These are phyloP conservation scores for Lutjanus campechanus DNA, from an alignment of 2,797 vertebrate species.

Conservation along the genomic window DNA sequence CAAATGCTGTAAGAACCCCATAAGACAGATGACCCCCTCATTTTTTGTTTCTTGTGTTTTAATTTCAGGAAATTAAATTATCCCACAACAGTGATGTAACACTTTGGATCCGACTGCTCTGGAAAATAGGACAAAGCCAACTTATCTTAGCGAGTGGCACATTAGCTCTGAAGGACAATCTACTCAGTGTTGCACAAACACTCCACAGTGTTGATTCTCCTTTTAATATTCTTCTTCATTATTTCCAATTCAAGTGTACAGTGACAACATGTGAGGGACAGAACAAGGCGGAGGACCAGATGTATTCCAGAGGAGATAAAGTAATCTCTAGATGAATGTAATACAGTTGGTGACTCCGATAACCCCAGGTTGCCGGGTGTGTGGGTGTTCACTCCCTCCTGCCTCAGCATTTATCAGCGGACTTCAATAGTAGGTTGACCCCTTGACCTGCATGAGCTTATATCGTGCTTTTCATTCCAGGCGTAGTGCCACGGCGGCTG, in stretches of 20 bases:
- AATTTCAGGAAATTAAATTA: slow-evolving; percentile 43
- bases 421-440: slow-evolving; percentile 64
- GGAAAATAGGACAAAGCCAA: slow-evolving; percentile 51
- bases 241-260: slow-evolving; percentile 20
- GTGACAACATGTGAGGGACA: slow-evolving; percentile 23
- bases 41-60: slow-evolving; percentile 45
- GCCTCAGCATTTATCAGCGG: slow-evolving; percentile 73
- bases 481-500: slow-evolving; percentile 46
- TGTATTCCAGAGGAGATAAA: slow-evolving; percentile 64
- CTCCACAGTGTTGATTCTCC: slow-evolving; percentile 17
- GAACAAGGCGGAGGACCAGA: slow-evolving; percentile 27
- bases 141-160: slow-evolving; percentile 19
- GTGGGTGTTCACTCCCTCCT: slow-evolving; percentile 49
- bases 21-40: slow-evolving; percentile 51
- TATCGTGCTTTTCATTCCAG: slow-evolving; percentile 66
- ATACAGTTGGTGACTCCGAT: slow-evolving; percentile 57
- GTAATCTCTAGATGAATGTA: slow-evolving; percentile 53
- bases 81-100: slow-evolving; percentile 27
- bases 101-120: slow-evolving; percentile 34
- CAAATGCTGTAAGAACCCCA: slow-evolving; percentile 33
- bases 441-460: slow-evolving; percentile 65
- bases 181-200: neutral
- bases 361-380: slow-evolving; percentile 44
- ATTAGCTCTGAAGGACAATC: slow-evolving; percentile 15
- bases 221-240: slow-evolving; percentile 26